Evolutionary conservation across 1,140 invertebrate species (phyloP).

Genomic region (Euura lappo): DNA sequence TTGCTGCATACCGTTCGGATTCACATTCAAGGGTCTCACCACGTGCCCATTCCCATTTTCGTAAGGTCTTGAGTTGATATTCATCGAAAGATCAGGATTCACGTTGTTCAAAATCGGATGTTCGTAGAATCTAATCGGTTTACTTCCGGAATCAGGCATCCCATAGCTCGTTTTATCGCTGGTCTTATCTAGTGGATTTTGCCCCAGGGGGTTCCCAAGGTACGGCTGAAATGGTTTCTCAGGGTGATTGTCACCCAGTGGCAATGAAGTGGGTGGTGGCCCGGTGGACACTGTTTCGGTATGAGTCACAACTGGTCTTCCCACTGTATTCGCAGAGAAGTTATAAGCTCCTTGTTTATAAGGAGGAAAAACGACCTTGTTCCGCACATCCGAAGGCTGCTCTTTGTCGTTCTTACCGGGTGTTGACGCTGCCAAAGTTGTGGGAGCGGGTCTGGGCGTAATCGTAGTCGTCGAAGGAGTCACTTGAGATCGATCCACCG

Average conservation of each 20-base stretch:
- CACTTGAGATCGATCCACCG: background rate
- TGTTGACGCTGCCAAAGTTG: background rate
- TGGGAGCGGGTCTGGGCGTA: background rate
- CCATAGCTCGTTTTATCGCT: slow-evolving; percentile 29
- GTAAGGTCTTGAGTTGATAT: slow-evolving; percentile 39
- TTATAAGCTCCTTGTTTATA: slow-evolving; percentile 28
- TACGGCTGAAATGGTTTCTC: slow-evolving; percentile 41
- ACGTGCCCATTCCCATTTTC: background rate
- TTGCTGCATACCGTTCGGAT: slow-evolving; percentile 50
- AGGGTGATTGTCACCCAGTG: slow-evolving; percentile 48
- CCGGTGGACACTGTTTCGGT: background rate
- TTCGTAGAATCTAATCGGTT: slow-evolving; percentile 36
- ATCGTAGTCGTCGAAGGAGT: background rate
- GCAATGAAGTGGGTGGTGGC: slow-evolving; percentile 46
- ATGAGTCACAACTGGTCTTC: background rate
- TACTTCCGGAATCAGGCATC: slow-evolving; percentile 23
- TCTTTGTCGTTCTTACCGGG: no score
- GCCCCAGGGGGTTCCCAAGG: slow-evolving; percentile 38
- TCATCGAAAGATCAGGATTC: slow-evolving; percentile 26
- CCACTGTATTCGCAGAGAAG: slow-evolving; percentile 41
- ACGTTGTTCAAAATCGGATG: slow-evolving; percentile 36
- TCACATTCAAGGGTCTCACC: slow-evolving; percentile 42
- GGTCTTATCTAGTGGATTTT: slow-evolving; percentile 37
- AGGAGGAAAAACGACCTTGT: background rate
- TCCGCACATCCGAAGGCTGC: background rate